A percentile compares a stretch with the other conserved stretches of the same genome.
Conservation (phyloP, 2,888 invertebrate genomes). For the Acronicta alni region DNA sequence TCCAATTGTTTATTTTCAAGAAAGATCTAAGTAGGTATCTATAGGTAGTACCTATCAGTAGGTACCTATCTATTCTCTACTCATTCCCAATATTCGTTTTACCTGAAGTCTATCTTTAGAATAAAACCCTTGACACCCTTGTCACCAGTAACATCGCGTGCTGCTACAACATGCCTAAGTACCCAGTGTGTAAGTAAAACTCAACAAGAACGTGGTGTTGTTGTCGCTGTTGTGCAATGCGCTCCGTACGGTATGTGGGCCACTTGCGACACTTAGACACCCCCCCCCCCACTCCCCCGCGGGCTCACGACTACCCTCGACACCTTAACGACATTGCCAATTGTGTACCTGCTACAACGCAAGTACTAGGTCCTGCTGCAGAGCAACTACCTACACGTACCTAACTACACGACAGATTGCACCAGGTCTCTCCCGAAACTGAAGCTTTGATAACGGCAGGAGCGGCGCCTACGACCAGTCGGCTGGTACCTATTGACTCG, state of each 20-base stretch:
- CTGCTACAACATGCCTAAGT: constrained; percentile 8
- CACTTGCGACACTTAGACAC: constrained; percentile 27
- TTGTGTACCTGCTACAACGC: neutral
- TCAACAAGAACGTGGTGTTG: neutral
- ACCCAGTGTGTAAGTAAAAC: too few species aligned
- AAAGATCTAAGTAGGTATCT: too few species aligned
- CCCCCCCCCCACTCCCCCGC: constrained; percentile 1
- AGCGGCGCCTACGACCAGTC: neutral
- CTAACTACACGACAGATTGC: too few species aligned
- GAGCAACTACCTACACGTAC: too few species aligned
- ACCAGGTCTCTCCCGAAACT: neutral
- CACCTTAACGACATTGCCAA: neutral
- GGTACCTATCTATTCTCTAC: too few species aligned
- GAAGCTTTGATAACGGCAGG: neutral
- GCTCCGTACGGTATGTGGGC: constrained; percentile 22
- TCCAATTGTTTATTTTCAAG: too few species aligned
- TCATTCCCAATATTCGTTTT: too few species aligned
- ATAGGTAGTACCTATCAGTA: too few species aligned
- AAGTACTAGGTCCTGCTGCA: neutral
- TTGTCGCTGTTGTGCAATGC: constrained; percentile 30
- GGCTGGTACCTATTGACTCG: constrained; percentile 8
- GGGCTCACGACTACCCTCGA: neutral
- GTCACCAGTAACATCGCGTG: neutral
- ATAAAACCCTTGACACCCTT: neutral
- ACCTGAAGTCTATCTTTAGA: too few species aligned